Conservation (phyloP, 2,113 vertebrate genomes). For the Donacobius atricapilla region DNA sequence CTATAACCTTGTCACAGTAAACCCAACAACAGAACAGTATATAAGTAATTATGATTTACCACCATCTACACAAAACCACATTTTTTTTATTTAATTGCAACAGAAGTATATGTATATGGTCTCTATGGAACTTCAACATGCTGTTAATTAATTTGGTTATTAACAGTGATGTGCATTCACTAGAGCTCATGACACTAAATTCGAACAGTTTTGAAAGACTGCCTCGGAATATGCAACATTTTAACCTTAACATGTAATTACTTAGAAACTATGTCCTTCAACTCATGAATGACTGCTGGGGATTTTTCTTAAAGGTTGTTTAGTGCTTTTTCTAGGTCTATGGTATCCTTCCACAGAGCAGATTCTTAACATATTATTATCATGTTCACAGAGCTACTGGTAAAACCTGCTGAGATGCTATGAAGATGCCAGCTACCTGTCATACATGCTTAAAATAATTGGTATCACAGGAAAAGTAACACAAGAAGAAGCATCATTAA, state of each 20-base stretch:
- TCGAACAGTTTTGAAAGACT: not conserved
- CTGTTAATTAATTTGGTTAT: conserved; percentile 30
- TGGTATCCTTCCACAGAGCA: not conserved
- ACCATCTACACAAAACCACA: not conserved
- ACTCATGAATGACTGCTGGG: not conserved
- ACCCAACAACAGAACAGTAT: not conserved
- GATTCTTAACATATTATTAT: conserved; percentile 10
- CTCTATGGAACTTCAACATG: not conserved
- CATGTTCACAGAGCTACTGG: conserved; percentile 32
- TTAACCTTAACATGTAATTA: not conserved
- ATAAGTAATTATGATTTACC: not conserved
- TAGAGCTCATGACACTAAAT: not conserved
- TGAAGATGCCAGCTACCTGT: conserved; percentile 59
- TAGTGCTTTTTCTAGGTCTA: not conserved
- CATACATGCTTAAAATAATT: conserved; percentile 63
- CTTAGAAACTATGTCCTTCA: not conserved
- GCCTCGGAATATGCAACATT: not conserved
- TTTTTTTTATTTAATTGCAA: not conserved
- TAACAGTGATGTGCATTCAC: not conserved
- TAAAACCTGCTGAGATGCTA: conserved; percentile 68
- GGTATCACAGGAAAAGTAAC: conserved; percentile 64
- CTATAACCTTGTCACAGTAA: not conserved
- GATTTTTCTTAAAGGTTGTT: not conserved
- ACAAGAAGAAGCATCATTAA: conserved; percentile 56
- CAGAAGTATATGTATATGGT: not conserved